Evolutionary conservation across 2,113 vertebrate species (phyloP).

Genomic region (Etia nguti): DNA sequence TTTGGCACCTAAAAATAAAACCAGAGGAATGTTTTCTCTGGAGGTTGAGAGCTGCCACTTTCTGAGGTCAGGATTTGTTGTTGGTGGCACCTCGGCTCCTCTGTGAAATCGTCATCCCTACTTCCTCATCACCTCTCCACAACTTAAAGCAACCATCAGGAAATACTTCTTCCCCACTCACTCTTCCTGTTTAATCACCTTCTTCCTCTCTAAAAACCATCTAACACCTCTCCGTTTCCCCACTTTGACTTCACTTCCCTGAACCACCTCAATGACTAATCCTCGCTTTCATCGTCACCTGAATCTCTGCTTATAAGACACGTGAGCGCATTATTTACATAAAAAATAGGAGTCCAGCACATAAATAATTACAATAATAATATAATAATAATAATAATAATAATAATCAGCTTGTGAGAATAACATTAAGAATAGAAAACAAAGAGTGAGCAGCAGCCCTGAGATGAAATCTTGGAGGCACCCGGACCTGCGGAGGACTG

Average conservation of each 20-base stretch:
- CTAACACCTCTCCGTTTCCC: not conserved
- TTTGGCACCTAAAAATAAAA: slow-evolving; percentile 33
- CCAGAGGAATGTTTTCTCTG: slow-evolving; percentile 34
- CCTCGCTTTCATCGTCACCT: not conserved
- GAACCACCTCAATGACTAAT: not conserved
- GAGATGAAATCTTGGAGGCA: slow-evolving; percentile 36
- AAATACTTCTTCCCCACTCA: not conserved
- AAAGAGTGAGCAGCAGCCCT: slow-evolving; percentile 46
- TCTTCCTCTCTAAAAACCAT: not conserved
- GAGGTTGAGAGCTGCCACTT: not conserved
- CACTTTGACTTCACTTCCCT: slow-evolving; percentile 8
- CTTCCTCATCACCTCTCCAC: not conserved
- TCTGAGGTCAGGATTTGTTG: not conserved
- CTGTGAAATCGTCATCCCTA: not conserved
- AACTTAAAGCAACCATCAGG: not conserved
- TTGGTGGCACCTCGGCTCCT: not conserved
- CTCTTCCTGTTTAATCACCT: not conserved
- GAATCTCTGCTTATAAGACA: slow-evolving; percentile 8
- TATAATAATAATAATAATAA: not conserved
- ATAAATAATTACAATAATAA: slow-evolving; percentile 43
- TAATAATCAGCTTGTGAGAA: slow-evolving; percentile 13
- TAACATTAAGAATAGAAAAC: slow-evolving; percentile 32
- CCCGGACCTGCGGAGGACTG: not conserved
- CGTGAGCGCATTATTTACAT: slow-evolving; percentile 30
- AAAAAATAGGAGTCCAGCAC: slow-evolving; percentile 40